Evolutionary conservation across 2,888 invertebrate species (phyloP), one percentile per base, ranked within the genome.

Genomic region (Meteorus colon): DNA sequence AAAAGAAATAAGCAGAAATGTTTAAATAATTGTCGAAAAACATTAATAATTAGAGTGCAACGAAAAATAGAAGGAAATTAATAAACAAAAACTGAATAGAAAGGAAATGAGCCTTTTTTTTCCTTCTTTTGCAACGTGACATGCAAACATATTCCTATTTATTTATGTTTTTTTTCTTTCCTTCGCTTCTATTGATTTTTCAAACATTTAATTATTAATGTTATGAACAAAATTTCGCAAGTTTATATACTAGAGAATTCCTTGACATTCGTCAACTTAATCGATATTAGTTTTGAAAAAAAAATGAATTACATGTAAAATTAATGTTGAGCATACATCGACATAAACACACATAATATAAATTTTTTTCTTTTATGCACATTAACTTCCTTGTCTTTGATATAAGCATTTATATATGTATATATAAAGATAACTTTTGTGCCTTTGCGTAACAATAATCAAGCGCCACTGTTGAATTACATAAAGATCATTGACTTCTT

Each of bases 401-500:
- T 55, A 19, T 59, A 55, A 29, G 24, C 31, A 29, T 27, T 12
- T 41, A 37, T 65, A 34, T 31, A 34, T 51, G 69, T 10, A 10
- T 69, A 51, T 69, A 69, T 69, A 12, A 41, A 70, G 59, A 73
- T 73, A 66, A 73, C 55, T 73, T 73, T 66, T 24, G 51, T 48
- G 59, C 24, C 41, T 73, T 70, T 73, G 66, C 37, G 51, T 73
- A 73, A 73, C 66, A n/a, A 29, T 31, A 73, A 73, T 51, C 55
- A 59, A 73, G 55, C 55, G 55, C 34, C 51, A 73, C 48, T 45
- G 29, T 66, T 66, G 51, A 67, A 74, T 74, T 74, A 74, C 59
- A 74, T 74, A 74, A 68, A 74, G 74, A 74, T 68, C 74, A 68
- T 74, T 74, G 74, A 74, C 74, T 68, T 66, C 67, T 45, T 67